Base-by-base conservation (phyloP, 2,888 invertebrate species). In the Papilio gigon region DNA sequence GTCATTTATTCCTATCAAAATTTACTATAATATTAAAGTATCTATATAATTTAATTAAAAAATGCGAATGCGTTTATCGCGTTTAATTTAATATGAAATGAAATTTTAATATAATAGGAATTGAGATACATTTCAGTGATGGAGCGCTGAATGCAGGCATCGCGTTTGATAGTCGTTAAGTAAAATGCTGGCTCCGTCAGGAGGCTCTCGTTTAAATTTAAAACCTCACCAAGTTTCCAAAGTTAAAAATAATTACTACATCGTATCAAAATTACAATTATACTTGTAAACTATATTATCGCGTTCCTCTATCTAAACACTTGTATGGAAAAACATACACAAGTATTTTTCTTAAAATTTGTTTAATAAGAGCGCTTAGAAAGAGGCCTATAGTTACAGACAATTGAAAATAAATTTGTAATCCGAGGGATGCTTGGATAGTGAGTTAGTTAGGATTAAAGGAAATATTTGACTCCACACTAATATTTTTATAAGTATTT, bases 131-230 rank as follows among this genome's bases (percentile, higher is more conserved):
- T 68, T 68, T 62, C 44, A 63, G 42, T 63, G 44, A 47, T 44
- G 22, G 47, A 58, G 63, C 47, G 58, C 56, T 56, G 58, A 68
- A 63, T 63, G 67, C 40, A 56, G 30, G 62, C 53, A 67, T 68
- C 56, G 44, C 63, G 44, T 63, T 44, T 68, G 61, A 61, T 61
- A 27, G 61, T 62, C 61, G 42, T 67, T 63, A 67, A 63, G 56
- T 62, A 50, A 66, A 66, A 53, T 40, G 67, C 37, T 67, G 25
- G 37, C 30, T 22, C 22, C 27, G 22, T 9, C n/a, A 64, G 59
- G 9, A 35, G 53, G 30, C 40, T 30, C 68, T 47, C 14, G 37
- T 64, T 44, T 64, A n/a, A 68, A 63, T 63, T 63, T 58, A 64
- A 68, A 64, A 47, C 27, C 37, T 20, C 25, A 58, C 37, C 59